Percentiles rank a stretch among this genome's conserved stretches.
phyloP scores from a whole-genome alignment of 2,888 invertebrate genomes.

The Amphipoea oculea region DNA sequence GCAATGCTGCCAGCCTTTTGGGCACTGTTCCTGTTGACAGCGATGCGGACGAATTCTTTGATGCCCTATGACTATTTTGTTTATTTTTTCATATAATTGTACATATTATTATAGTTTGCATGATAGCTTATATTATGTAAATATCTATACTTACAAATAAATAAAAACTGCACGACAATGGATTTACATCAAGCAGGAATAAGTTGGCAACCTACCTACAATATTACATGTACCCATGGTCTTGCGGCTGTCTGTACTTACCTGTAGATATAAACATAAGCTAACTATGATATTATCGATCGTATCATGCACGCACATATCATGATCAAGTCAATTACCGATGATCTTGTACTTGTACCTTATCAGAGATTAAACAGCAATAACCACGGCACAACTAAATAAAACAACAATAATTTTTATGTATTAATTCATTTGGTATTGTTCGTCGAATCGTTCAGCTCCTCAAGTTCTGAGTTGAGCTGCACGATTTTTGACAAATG shows the following conservation, averaged over 20 bases:
- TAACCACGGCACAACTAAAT: slow-evolving; percentile 12
- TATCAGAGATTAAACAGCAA: slow-evolving; percentile 2
- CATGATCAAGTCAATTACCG: background rate
- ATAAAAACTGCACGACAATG: background rate
- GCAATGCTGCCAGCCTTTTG: too few relatives aligned
- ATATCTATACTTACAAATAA: too few relatives aligned
- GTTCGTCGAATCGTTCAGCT: too few relatives aligned
- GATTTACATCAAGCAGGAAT: background rate
- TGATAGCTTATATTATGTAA: too few relatives aligned
- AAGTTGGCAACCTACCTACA: background rate
- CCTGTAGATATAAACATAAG: background rate
- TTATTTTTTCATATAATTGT: too few relatives aligned
- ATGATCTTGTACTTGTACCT: background rate
- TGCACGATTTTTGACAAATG: too few relatives aligned
- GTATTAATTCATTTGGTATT: background rate
- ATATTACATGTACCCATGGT: background rate
- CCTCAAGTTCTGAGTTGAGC: too few relatives aligned
- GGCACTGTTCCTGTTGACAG: too few relatives aligned
- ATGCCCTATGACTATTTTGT: too few relatives aligned
- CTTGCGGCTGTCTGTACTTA: background rate
- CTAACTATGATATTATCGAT: background rate
- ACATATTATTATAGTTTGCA: too few relatives aligned
- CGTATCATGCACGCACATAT: background rate
- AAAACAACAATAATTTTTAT: background rate
- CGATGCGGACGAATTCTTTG: too few relatives aligned